These are phyloP conservation scores for Microchrysa polita DNA, from an alignment of 2,888 invertebrate species.

Conservation along the genomic window DNA sequence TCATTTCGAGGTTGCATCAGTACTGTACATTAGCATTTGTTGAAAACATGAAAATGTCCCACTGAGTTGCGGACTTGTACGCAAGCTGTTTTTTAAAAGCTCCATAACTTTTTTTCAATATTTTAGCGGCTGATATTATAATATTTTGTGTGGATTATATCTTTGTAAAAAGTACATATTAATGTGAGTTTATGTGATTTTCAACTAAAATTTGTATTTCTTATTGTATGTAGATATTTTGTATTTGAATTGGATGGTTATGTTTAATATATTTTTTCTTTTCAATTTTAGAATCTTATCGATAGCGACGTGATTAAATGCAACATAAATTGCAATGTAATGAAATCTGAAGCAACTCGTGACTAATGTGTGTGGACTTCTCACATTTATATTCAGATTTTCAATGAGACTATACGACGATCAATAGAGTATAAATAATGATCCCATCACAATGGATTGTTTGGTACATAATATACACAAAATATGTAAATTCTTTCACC, in stretches of 20 bases:
- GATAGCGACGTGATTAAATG: background rate
- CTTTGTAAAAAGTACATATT: conserved; percentile 6
- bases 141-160: background rate
- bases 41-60: too few species aligned
- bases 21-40: too few species aligned
- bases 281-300: background rate
- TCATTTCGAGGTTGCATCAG: too few species aligned
- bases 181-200: conserved; percentile 5
- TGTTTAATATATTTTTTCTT: conserved; percentile 5
- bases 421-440: background rate
- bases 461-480: background rate
- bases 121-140: background rate
- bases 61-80: too few species aligned
- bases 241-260: conserved; percentile 23
- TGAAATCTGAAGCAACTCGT: background rate
- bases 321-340: background rate
- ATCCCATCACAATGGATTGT: conserved; percentile 5
- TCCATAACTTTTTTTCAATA: too few species aligned
- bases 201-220: conserved; percentile 21
- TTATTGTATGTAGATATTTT: conserved; percentile 12
- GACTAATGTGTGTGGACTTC: background rate
- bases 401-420: background rate
- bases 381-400: background rate
- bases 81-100: too few species aligned
- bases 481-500: background rate